Conservation (phyloP, 2,797 vertebrate species). For the Hephaestus fuliginosus region DNA sequence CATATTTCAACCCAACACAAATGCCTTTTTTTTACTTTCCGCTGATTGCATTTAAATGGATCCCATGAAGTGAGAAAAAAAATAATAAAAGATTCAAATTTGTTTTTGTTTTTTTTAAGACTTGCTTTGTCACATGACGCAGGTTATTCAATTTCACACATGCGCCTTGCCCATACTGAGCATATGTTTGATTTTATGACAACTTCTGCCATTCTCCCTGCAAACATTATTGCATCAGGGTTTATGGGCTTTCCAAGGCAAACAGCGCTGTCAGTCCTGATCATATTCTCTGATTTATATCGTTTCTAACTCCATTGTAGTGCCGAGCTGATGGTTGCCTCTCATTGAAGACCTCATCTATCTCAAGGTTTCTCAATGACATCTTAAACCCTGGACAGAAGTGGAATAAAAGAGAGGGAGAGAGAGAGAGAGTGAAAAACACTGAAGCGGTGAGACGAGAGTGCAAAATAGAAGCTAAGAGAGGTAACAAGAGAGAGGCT, state of each 20-base stretch:
- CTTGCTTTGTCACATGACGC: conserved; percentile 55
- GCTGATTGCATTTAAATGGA: conserved; percentile 81
- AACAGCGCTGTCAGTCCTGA: conserved; percentile 58
- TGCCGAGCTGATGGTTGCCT: conserved; percentile 56
- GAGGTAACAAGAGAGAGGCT: conserved; percentile 50
- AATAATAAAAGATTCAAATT: conserved; percentile 47
- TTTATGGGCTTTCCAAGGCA: conserved; percentile 71
- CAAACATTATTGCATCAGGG: conserved; percentile 72
- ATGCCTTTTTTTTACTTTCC: conserved; percentile 44
- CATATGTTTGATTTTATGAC: conserved; percentile 78
- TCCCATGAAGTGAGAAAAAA: conserved; percentile 45
- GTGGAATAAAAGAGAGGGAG: conserved; percentile 24
- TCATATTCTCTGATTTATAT: conserved; percentile 73
- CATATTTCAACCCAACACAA: conserved; percentile 74
- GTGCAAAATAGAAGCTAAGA: conserved; percentile 57
- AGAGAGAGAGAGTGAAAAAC: neutral
- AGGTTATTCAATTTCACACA: conserved; percentile 70
- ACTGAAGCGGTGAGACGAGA: conserved; percentile 28
- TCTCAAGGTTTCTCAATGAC: conserved; percentile 79
- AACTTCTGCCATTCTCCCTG: conserved; percentile 56
- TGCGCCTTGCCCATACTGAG: conserved; percentile 38
- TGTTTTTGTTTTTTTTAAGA: conserved; percentile 54
- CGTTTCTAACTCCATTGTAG: conserved; percentile 59
- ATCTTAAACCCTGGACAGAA: conserved; percentile 56
- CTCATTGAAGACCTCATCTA: conserved; percentile 69